phyloP scores from a whole-genome alignment of 1,140 invertebrate genomes.

The Ooceraea biroi region DNA sequence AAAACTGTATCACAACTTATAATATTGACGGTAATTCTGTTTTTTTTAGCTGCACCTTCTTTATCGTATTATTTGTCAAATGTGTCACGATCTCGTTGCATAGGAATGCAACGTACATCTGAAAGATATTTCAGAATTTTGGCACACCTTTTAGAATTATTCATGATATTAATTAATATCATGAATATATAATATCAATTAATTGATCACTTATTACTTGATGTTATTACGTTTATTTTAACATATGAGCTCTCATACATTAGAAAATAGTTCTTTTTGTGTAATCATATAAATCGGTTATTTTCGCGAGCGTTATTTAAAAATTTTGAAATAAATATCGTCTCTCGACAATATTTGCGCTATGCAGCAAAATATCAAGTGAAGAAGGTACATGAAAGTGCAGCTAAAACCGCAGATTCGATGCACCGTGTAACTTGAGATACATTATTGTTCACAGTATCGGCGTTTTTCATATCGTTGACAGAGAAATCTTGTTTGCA shows the following conservation, averaged over 20 bases:
- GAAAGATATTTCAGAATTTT: background rate
- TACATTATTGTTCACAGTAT: conserved; percentile 16
- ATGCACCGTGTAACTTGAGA: background rate
- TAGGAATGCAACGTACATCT: background rate
- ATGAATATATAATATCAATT: no score
- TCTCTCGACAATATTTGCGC: no score
- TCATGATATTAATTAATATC: no score
- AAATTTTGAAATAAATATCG: conserved; percentile 6
- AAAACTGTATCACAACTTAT: conserved; percentile 10
- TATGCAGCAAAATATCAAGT: background rate
- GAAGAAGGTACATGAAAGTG: conserved; percentile 7
- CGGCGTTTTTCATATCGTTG: background rate
- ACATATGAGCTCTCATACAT: background rate
- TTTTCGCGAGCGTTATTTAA: background rate
- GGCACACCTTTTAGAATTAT: background rate
- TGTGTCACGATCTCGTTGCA: background rate
- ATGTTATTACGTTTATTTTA: background rate
- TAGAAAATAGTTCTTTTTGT: background rate
- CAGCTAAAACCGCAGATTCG: background rate
- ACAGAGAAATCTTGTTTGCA: background rate
- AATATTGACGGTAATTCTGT: conserved; percentile 5
- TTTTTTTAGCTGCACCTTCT: conserved; percentile 23
- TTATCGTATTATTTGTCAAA: conserved; percentile 3
- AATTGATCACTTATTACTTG: no score
- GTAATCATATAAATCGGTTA: background rate